Conservation (phyloP, 53 echinoderm and acorn worm genomes). For the Hippasteria phrygiana region DNA sequence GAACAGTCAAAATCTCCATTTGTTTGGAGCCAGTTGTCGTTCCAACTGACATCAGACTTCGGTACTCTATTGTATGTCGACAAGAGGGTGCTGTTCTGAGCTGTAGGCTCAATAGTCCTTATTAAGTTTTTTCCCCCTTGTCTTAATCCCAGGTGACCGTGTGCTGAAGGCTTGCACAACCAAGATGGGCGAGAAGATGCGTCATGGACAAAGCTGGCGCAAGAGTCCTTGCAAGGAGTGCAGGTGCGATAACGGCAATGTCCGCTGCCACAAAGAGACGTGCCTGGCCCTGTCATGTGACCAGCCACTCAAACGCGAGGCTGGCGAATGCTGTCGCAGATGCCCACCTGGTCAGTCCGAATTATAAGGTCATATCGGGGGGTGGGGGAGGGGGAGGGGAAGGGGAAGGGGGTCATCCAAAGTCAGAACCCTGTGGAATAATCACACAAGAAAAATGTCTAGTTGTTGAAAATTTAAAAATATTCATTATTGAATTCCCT, state of each 20-base stretch:
- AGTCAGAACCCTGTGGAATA: too few relatives aligned
- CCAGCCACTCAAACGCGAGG: conserved; percentile 14
- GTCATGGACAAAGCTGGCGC: conserved; percentile 24
- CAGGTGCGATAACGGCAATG: conserved; percentile 43
- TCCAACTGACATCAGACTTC: too few relatives aligned
- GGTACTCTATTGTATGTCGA: too few relatives aligned
- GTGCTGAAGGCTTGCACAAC: conserved; percentile 28
- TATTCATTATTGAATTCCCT: background rate
- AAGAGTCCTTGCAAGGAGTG: conserved; percentile 35
- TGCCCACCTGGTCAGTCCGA: conserved; percentile 83
- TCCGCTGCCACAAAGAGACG: conserved; percentile 49
- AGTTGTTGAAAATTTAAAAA: background rate
- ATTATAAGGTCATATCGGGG: background rate
- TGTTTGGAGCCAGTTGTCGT: too few relatives aligned
- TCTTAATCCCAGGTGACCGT: conserved; percentile 12
- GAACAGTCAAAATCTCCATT: too few relatives aligned
- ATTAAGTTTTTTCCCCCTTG: background rate
- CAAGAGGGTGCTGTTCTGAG: background rate
- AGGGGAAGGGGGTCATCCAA: too few relatives aligned
- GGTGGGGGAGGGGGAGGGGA: too few relatives aligned
- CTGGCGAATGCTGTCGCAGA: conserved; percentile 81
- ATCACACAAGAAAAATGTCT: too few relatives aligned
- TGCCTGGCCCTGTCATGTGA: conserved; percentile 29
- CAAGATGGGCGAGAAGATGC: conserved; percentile 27
- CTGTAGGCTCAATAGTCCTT: background rate